Evolutionary conservation across 2,797 vertebrate genomes (phyloP).

Genomic region (Myotis planiceps): DNA sequence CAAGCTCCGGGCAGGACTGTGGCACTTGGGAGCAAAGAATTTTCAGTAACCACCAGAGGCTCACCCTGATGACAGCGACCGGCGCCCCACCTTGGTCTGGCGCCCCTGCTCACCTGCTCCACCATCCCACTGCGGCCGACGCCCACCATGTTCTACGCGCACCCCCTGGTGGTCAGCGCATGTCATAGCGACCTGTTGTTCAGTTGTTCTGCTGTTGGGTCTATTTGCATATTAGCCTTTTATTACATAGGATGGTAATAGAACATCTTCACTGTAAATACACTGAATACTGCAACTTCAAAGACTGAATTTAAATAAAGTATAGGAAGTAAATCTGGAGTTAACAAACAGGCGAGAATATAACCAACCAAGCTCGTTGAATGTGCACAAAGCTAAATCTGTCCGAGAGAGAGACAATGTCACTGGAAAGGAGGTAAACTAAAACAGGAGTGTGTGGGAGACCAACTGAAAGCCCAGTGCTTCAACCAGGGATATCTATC

Average conservation of each 20-base stretch:
- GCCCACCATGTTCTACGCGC: too few relatives aligned
- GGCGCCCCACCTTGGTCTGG: too few relatives aligned
- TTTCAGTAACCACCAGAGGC: too few relatives aligned
- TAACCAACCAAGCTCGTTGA: neutral
- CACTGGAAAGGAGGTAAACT: neutral
- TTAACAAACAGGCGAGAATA: neutral
- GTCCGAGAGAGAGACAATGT: neutral
- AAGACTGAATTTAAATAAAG: slow-evolving; percentile 22
- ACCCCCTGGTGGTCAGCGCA: too few relatives aligned
- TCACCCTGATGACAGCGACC: too few relatives aligned
- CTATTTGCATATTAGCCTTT: too few relatives aligned
- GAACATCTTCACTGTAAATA: neutral
- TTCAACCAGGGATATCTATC: rapidly evolving
- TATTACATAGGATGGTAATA: neutral
- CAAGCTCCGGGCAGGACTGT: too few relatives aligned
- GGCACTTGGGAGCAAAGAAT: too few relatives aligned
- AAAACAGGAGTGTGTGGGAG: neutral
- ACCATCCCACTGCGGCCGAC: too few relatives aligned
- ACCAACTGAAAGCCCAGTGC: neutral
- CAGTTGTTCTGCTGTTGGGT: too few relatives aligned
- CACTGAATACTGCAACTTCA: neutral
- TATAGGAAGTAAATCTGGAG: slow-evolving; percentile 25
- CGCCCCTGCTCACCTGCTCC: too few relatives aligned
- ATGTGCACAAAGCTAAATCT: neutral
- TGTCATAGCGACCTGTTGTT: too few relatives aligned